Evolutionary conservation across 1,140 invertebrate genomes (phyloP).

Genomic region (Agraylea sexmaculata): DNA sequence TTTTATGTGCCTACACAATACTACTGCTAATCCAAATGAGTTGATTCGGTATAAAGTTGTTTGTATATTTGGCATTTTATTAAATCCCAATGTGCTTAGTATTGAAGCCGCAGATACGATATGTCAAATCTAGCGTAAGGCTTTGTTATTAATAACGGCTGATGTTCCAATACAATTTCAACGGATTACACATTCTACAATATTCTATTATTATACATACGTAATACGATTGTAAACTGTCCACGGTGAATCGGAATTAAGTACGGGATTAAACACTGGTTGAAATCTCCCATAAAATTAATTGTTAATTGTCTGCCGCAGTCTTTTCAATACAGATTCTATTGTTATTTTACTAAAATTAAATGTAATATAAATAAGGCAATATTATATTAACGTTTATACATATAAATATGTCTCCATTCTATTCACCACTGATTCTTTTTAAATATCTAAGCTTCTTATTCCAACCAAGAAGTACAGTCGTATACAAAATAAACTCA

Average conservation of each 20-base stretch:
- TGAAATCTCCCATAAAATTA: not conserved
- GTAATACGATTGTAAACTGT: not conserved
- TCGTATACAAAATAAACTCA: too few relatives aligned
- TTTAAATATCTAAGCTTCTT: too few relatives aligned
- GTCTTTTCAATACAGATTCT: not conserved
- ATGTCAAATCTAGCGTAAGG: slow-evolving; percentile 8
- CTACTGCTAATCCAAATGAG: not conserved
- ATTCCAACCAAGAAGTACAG: too few relatives aligned
- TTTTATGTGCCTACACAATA: not conserved
- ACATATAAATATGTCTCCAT: too few relatives aligned
- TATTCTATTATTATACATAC: not conserved
- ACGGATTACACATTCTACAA: slow-evolving; percentile 11
- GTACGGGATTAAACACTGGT: not conserved
- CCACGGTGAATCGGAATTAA: not conserved
- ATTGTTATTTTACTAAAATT: not conserved
- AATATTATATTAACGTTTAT: too few relatives aligned
- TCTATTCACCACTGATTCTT: too few relatives aligned
- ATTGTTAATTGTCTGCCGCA: not conserved
- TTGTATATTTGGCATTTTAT: not conserved
- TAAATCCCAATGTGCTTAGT: not conserved
- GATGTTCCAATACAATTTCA: slow-evolving; percentile 15
- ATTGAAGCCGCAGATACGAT: not conserved
- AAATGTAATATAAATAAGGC: not conserved
- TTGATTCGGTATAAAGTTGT: not conserved
- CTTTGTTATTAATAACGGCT: slow-evolving; percentile 16